Percentiles rank a stretch among this genome's conserved stretches.
These are phyloP conservation scores for Triops cancriformis DNA, from an alignment of 1,140 invertebrate species.

Conservation along the genomic window DNA sequence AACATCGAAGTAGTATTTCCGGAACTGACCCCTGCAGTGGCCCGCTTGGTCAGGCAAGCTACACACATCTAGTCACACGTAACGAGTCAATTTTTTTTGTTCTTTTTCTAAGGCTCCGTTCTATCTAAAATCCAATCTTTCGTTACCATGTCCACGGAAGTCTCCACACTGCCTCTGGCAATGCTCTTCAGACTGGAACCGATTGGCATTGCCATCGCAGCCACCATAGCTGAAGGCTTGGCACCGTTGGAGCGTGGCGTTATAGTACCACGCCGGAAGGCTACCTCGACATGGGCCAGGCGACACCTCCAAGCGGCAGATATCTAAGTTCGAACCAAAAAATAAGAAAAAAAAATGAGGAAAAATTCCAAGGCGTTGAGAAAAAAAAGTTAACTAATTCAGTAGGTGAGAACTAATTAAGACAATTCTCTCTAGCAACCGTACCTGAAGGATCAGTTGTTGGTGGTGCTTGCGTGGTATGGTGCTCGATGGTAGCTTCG, in stretches of 20 bases:
- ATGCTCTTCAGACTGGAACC: slow-evolving; percentile 66
- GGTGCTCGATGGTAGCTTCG: slow-evolving; percentile 14
- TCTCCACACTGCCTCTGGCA: slow-evolving; percentile 68
- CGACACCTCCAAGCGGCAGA: slow-evolving; percentile 54
- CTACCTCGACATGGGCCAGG: slow-evolving; percentile 60
- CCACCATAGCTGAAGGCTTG: slow-evolving; percentile 67
- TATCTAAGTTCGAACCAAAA: slow-evolving; percentile 32
- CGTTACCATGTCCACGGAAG: slow-evolving; percentile 58
- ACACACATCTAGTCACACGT: slow-evolving; percentile 49
- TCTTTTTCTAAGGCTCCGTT: not conserved
- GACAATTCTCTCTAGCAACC: slow-evolving; percentile 28
- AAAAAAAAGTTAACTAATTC: not conserved
- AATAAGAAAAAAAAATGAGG: not conserved
- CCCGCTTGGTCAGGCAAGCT: slow-evolving; percentile 52
- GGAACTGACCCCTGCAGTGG: slow-evolving; percentile 51
- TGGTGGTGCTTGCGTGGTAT: slow-evolving; percentile 15
- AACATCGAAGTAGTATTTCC: slow-evolving; percentile 61
- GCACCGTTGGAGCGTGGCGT: slow-evolving; percentile 49
- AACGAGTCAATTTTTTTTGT: slow-evolving; percentile 29
- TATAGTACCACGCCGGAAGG: slow-evolving; percentile 64
- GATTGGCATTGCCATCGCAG: slow-evolving; percentile 74
- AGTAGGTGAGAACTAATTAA: not conserved
- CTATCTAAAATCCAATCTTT: not conserved
- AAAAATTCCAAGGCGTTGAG: not conserved
- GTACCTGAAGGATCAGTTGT: not conserved